A percentile compares a stretch with the other conserved stretches of the same genome.
Conservation (phyloP, 2,113 vertebrate genomes). For the Sula dactylatra region DNA sequence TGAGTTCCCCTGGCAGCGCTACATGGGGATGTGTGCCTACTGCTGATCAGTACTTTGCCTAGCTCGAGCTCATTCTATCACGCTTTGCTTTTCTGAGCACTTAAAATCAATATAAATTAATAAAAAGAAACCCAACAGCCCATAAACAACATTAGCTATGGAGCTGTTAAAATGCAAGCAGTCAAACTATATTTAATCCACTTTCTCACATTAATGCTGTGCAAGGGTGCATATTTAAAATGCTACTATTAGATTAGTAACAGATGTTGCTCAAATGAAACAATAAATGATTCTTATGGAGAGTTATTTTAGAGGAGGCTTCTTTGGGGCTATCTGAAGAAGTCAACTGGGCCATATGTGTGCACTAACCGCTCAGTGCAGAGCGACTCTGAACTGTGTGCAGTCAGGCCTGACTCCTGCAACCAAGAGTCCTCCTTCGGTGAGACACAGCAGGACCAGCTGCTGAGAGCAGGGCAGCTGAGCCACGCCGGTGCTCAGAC, state of each 20-base stretch:
- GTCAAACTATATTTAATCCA: constrained; percentile 15
- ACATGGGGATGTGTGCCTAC: not conserved
- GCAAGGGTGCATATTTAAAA: not conserved
- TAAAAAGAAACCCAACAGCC: constrained; percentile 60
- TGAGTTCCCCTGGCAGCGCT: not conserved
- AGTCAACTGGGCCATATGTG: not conserved
- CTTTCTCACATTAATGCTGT: not conserved
- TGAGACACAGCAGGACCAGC: not conserved
- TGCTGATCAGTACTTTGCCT: not conserved
- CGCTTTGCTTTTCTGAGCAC: constrained; percentile 21
- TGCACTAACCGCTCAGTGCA: not conserved
- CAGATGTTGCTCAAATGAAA: constrained; percentile 24
- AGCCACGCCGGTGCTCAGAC: not conserved
- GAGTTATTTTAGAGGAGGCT: not conserved
- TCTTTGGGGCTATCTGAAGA: not conserved
- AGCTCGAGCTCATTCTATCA: not conserved
- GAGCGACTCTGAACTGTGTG: not conserved
- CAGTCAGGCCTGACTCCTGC: not conserved
- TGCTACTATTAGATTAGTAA: not conserved
- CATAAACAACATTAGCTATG: constrained; percentile 44
- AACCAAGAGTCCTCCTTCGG: not conserved
- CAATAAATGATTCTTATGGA: not conserved
- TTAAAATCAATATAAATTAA: constrained; percentile 64
- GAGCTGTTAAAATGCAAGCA: constrained; percentile 41
- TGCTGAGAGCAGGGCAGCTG: not conserved